Evolutionary conservation across 1,140 invertebrate species (phyloP).

Genomic region (Drosophila bocki): DNA sequence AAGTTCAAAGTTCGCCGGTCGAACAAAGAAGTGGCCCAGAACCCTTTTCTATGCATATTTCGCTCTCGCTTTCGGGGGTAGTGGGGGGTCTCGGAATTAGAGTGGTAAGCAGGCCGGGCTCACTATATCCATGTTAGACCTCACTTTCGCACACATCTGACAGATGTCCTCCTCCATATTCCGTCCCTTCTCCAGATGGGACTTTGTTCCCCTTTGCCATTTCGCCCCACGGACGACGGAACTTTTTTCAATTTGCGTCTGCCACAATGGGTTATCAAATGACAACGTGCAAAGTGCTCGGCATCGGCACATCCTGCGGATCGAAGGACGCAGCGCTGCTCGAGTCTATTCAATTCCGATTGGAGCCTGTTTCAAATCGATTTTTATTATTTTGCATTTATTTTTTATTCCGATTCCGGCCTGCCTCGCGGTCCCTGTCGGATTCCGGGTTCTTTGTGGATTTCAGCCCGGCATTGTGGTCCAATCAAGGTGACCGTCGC

Average conservation of each 20-base stretch:
- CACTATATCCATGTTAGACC: conserved; percentile 53
- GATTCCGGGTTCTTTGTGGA: conserved; percentile 21
- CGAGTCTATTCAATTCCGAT: conserved; percentile 78
- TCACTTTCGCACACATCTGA: conserved; percentile 48
- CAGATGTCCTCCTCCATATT: conserved; percentile 45
- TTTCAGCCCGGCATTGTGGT: conserved; percentile 42
- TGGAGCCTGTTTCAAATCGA: conserved; percentile 82
- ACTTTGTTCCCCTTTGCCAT: conserved; percentile 47
- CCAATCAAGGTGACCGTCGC: conserved; percentile 49
- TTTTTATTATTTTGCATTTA: conserved; percentile 79
- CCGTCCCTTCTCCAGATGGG: conserved; percentile 11
- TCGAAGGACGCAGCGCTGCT: conserved; percentile 29
- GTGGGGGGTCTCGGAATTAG: conserved; percentile 6
- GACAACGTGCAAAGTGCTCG: conserved; percentile 73
- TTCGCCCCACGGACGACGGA: conserved; percentile 48
- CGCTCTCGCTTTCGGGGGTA: neutral
- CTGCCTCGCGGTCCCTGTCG: conserved; percentile 1
- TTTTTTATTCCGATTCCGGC: conserved; percentile 31
- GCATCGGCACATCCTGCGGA: conserved; percentile 60
- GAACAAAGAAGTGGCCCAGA: conserved; percentile 17
- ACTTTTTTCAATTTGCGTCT: conserved; percentile 81
- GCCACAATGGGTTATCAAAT: conserved; percentile 83
- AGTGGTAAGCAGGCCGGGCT: conserved; percentile 23
- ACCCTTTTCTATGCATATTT: conserved; percentile 40
- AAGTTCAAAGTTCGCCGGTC: conserved; percentile 51